Evolutionary conservation across 2,888 invertebrate genomes (phyloP).

Genomic region (Cataglyphis albicans): DNA sequence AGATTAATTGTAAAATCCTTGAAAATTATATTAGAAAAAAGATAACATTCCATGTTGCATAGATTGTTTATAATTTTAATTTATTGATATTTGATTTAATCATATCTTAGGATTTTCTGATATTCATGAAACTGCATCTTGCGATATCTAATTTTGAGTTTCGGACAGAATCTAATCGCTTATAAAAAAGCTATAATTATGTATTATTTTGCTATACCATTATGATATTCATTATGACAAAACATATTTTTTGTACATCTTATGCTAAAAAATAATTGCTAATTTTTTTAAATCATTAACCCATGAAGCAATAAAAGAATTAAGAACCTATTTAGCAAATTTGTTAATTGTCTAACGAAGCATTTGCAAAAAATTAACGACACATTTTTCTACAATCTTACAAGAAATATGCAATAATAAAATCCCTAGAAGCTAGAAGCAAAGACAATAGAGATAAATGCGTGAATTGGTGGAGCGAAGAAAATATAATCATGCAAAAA

Average conservation of each 20-base stretch:
- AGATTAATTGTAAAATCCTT: not conserved
- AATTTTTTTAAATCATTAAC: not conserved
- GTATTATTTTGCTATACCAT: not conserved
- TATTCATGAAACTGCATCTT: not conserved
- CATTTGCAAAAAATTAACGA: not conserved
- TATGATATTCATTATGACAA: not conserved
- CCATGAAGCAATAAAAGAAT: not conserved
- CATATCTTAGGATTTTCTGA: not conserved
- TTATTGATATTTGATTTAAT: not conserved
- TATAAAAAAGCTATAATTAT: not conserved
- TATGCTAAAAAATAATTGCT: not conserved
- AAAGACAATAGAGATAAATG: not conserved
- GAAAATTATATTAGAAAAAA: not conserved
- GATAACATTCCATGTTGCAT: not conserved
- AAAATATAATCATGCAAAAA: not conserved
- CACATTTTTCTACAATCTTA: not conserved
- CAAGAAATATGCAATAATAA: not conserved
- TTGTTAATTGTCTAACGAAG: slow-evolving; percentile 25
- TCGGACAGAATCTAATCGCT: slow-evolving; percentile 18
- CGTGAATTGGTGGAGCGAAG: not conserved
- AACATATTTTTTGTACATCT: not conserved
- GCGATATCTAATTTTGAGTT: not conserved
- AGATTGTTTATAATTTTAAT: not conserved
- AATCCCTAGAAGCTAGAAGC: not conserved
- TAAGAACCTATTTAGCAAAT: slow-evolving; percentile 24